Evolutionary conservation across 1,140 invertebrate species (phyloP).

Genomic region (Diorhabda elongata): DNA sequence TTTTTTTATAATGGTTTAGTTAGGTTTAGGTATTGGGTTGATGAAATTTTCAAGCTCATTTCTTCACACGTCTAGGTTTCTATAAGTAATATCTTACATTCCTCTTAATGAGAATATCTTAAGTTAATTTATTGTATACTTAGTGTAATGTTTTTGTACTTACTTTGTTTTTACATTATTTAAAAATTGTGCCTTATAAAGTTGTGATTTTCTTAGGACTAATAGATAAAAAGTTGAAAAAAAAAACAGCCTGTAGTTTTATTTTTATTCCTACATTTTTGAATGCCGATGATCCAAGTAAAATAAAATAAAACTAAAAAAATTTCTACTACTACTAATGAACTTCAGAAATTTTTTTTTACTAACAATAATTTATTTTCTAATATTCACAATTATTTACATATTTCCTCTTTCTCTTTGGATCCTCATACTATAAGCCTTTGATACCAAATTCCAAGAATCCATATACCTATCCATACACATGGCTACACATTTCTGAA

Average conservation of each 20-base stretch:
- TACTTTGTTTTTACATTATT: not conserved
- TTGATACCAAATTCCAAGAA: conserved; percentile 85
- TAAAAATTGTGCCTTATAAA: not conserved
- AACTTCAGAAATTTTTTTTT: too few species aligned
- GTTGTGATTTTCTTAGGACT: not conserved
- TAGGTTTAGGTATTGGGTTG: too few species aligned
- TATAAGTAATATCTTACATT: not conserved
- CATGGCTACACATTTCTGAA: conserved; percentile 93
- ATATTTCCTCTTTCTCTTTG: conserved; percentile 63
- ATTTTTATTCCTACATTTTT: too few species aligned
- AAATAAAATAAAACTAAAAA: too few species aligned
- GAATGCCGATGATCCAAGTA: too few species aligned
- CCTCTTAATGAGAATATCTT: not conserved
- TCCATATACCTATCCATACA: conserved; percentile 98
- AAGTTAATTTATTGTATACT: not conserved
- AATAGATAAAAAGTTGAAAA: not conserved
- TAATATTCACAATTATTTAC: conserved; percentile 25
- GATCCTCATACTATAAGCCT: conserved; percentile 76
- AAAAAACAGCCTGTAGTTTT: too few species aligned
- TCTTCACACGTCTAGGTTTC: not conserved
- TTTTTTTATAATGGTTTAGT: too few species aligned
- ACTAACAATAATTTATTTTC: too few species aligned
- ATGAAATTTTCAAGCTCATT: too few species aligned
- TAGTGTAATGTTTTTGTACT: not conserved
- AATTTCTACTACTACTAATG: too few species aligned